Evolutionary conservation across 2,888 invertebrate species (phyloP), one percentile per base, ranked within the genome.

Genomic region (Eucriotettix oculatus): DNA sequence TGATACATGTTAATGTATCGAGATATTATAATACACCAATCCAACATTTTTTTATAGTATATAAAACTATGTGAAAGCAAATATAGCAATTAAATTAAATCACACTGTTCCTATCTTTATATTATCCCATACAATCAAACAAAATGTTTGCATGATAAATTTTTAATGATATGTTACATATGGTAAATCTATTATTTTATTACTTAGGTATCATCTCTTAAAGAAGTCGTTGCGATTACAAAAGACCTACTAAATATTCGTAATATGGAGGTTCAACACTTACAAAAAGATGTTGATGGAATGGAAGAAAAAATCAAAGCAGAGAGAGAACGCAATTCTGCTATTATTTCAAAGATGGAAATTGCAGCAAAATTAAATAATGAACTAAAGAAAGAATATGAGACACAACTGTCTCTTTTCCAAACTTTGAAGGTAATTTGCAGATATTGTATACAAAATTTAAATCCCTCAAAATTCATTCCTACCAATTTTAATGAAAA

Each of bases 221-320:
- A 88, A 70, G 89, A 90, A 69, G 89, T 90, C 54, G 82, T 88
- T n/a, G 73, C 78, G 11, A 87, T 90, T 62, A 89, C 90, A 2
- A 90, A 88, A 70, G 87, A 89, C 66, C 75, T 90, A 68, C 72
- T 90, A 29, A 84, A 86, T 68, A 86, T 90, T 56, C 81, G 89
- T 64, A 89, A 86, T 68, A 77, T 84, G 60, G 90, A 90, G 75
- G 60, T 60, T 16, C 84, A 85, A 61, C 87, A 89, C 71, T 79
- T 89, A 70, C 68, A 81, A 79, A 77, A 81, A 58, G 82, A 88
- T 67, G 75, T 90, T 61, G 77, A 83, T 67, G 77, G 80, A 14
- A 84, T 87, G 81, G 85, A 85, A 66, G 75, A 78, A 1, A 81
- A 83, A 68, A 83, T 86, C 64, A 80, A 81, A 62, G 81, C 81